Percentiles rank a stretch among this genome's conserved stretches.
Evolutionary conservation across 1,140 invertebrate genomes (phyloP).

Genomic region (Brachystomella parvula): DNA sequence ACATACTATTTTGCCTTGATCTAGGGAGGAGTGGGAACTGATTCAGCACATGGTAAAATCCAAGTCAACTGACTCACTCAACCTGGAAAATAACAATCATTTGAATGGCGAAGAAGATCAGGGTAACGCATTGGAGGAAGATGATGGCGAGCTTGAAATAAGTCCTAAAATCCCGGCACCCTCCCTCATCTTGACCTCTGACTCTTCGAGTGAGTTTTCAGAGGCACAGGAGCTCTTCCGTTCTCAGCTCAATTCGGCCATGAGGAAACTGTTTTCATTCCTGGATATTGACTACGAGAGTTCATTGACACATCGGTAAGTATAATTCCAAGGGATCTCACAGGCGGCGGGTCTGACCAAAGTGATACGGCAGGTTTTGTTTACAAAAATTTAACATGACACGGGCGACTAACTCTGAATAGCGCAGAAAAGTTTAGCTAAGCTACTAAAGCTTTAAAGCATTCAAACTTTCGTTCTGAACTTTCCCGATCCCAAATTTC

Average conservation of each 20-base stretch:
- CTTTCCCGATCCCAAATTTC: no score
- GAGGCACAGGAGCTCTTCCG: constrained; percentile 72
- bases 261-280: constrained; percentile 63
- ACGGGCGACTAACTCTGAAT: no score
- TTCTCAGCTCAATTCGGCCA: constrained; percentile 60
- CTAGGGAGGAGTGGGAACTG: constrained; percentile 81
- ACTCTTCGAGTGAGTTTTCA: constrained; percentile 40
- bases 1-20: no score
- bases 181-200: not conserved
- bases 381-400: no score
- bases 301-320: constrained; percentile 53
- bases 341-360: not conserved
- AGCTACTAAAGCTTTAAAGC: no score
- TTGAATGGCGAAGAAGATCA: not conserved
- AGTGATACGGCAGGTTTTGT: not conserved
- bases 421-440: no score
- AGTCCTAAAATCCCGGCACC: not conserved
- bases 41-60: constrained; percentile 42
- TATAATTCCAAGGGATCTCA: not conserved
- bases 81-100: constrained; percentile 8
- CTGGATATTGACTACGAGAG: constrained; percentile 67
- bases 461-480: no score
- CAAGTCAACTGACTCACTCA: constrained; percentile 23
- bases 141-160: constrained; percentile 13
- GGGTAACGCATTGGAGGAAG: not conserved